phyloP scores from a whole-genome alignment of 2,888 invertebrate species.

The Limnephilus rhombicus region DNA sequence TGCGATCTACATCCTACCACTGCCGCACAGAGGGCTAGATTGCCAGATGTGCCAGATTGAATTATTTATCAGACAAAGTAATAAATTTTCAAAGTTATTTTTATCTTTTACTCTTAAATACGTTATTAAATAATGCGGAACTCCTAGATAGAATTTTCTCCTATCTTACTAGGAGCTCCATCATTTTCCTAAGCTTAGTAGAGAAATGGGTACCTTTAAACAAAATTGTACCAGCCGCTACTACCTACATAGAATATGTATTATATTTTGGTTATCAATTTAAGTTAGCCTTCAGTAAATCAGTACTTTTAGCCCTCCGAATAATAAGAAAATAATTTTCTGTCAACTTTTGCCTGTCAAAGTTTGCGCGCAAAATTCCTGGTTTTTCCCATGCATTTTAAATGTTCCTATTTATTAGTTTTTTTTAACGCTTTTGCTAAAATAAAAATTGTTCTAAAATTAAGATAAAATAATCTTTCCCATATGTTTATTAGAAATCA shows the following conservation, averaged over 20 bases:
- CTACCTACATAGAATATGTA: neutral
- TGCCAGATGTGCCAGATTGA: neutral
- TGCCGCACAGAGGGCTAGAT: neutral
- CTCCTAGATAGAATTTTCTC: neutral
- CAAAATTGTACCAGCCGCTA: neutral
- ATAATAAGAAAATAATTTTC: too few species aligned
- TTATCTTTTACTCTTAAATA: neutral
- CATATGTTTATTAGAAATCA: too few species aligned
- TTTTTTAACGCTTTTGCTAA: too few species aligned
- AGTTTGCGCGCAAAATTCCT: too few species aligned
- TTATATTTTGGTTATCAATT: neutral
- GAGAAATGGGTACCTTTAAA: neutral
- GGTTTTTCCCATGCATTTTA: too few species aligned
- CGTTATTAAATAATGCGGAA: neutral
- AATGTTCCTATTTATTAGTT: too few species aligned
- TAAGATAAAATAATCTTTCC: too few species aligned
- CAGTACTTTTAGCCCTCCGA: too few species aligned
- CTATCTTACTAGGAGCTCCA: too few species aligned
- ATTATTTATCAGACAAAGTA: neutral
- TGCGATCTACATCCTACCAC: neutral
- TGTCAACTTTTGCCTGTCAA: too few species aligned
- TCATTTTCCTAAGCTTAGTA: neutral
- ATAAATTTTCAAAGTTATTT: neutral
- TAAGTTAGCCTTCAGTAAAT: neutral
- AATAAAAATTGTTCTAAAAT: too few species aligned